phyloP scores from a whole-genome alignment of 2,888 invertebrate species.

The Eristalis pertinax region DNA sequence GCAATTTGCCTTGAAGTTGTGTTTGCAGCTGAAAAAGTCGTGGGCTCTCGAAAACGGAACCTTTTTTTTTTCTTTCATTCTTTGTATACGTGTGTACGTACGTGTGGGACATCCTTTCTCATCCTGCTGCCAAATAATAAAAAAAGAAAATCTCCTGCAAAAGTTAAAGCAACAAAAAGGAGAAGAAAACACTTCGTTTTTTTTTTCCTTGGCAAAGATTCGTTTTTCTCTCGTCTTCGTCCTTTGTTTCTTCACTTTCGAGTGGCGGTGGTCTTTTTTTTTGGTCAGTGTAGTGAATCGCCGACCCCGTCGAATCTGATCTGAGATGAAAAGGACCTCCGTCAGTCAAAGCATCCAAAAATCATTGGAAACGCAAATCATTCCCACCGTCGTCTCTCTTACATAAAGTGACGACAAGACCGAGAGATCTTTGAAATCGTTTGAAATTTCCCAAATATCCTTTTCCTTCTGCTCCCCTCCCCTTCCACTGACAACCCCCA shows the following conservation, averaged over 20 bases:
- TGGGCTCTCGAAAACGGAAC: slow-evolving; percentile 15
- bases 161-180: slow-evolving; percentile 12
- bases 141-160: slow-evolving; percentile 8
- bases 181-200: neutral
- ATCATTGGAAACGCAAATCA: neutral
- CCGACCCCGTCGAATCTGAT: neutral
- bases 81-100: slow-evolving; percentile 41
- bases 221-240: neutral
- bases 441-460: neutral
- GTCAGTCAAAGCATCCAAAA: neutral
- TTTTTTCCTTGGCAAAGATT: slow-evolving; percentile 45
- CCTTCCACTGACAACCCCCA: too few species aligned
- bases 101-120: slow-evolving; percentile 33
- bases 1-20: neutral
- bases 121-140: neutral
- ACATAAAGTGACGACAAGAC: slow-evolving; percentile 14
- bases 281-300: neutral
- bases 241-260: neutral
- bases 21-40: neutral
- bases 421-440: neutral
- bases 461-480: neutral
- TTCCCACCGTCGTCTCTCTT: neutral
- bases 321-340: neutral
- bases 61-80: slow-evolving; percentile 36
- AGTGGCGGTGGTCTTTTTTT: neutral